Percentiles rank a stretch among this genome's conserved stretches.
These are phyloP conservation scores for Cyanoramphus novaezelandiae DNA, from an alignment of 2,113 vertebrate species.

Conservation along the genomic window DNA sequence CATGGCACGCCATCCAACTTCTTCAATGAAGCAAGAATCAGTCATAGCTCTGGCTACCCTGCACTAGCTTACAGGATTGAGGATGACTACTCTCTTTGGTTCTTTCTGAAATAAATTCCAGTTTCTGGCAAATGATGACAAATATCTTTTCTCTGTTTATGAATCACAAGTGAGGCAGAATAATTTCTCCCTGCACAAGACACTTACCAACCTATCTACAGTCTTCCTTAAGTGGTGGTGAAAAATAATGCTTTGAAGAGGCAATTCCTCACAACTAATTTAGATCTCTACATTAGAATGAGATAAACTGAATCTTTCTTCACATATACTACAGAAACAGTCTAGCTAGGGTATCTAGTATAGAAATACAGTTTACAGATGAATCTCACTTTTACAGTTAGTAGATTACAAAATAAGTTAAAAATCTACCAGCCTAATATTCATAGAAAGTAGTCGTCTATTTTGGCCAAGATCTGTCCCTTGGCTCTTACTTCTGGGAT, in stretches of 20 bases:
- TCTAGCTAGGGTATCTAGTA: neutral
- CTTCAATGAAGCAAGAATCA: neutral
- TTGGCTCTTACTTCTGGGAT: neutral
- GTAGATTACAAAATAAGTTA: neutral
- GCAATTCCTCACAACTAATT: neutral
- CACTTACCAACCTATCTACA: neutral
- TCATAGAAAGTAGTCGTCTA: neutral
- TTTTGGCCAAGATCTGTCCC: neutral
- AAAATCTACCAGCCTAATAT: neutral
- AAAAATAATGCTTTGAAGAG: neutral
- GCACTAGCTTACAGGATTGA: neutral
- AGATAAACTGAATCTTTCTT: neutral
- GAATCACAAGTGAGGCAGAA: neutral
- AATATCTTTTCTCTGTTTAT: neutral
- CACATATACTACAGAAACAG: neutral
- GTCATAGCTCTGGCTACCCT: neutral
- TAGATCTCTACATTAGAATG: neutral
- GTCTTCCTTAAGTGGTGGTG: neutral
- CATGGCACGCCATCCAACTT: neutral
- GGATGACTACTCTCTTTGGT: neutral
- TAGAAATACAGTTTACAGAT: neutral
- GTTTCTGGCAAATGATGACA: neutral
- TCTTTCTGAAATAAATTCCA: neutral
- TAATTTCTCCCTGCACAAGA: neutral
- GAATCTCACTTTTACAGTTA: neutral